Base-by-base conservation (phyloP, 2,113 vertebrate genomes). In the Atractosteus spatula region DNA sequence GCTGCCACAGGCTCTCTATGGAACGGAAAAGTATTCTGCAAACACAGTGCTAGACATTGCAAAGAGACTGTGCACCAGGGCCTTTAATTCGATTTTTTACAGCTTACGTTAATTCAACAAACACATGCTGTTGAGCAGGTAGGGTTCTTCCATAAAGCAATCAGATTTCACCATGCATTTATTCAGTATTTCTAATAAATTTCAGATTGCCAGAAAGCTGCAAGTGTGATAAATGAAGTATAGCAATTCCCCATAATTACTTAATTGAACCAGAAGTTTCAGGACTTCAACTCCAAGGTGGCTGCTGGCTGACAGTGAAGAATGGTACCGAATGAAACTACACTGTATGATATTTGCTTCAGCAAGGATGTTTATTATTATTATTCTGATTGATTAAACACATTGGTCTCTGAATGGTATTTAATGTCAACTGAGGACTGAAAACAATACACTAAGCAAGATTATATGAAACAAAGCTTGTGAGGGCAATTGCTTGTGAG, bases 391-490 rank as follows among this genome's bases (percentile, higher is more conserved):
- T 84, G 84, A 89, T 89, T 87, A 67, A 10, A 77, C 78, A 55
- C 74, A 78, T 82, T 89, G 85, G 88, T 85, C 89, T 89, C 89
- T 88, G 81, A 87, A 86, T 87, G 84, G 85, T 91, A 89, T 89
- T 91, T 89, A 89, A 89, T 86, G 86, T 83, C 81, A 80, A 84
- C 65, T 80, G 84, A 83, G 81, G 78, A 79, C 79, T 5, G 64
- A 62, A 72, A 74, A 78, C 29, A 80, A 73, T 74, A 74, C 72
- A 81, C 78, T 63, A 14, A 76, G 74, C 66, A 71, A 61, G 55
- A 57, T 56, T 69, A 68, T 76, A 59, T 42, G 78, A 76, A 77
- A 29, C 71, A 78, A 55, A 62, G 76, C 80, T 79, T 71, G 68
- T 78, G 71, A 67, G 41, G 68, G 56, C n/a, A 59, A 14, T 59